phyloP scores from a whole-genome alignment of 2,797 vertebrate genomes.

The Mus spretus region DNA sequence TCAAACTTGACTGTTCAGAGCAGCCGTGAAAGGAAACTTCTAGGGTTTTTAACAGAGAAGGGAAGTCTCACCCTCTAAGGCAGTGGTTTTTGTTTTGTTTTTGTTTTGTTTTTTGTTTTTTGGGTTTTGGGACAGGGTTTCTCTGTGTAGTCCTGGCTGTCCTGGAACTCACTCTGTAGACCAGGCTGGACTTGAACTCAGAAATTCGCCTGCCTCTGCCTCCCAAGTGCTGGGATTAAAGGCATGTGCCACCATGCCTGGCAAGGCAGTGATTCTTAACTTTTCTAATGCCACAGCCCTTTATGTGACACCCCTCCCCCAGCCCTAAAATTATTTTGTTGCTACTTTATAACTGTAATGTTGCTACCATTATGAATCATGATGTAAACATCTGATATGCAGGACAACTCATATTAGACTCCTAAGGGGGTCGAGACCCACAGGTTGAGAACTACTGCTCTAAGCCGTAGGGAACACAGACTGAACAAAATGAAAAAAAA shows the following conservation, averaged over 20 bases:
- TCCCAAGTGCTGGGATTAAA: too few species aligned
- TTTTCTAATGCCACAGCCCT: neutral
- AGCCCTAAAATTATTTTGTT: neutral
- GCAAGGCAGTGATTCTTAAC: neutral
- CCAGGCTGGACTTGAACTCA: too few species aligned
- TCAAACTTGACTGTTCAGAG: neutral
- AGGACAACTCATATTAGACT: neutral
- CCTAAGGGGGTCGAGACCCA: neutral
- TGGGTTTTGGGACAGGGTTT: too few species aligned
- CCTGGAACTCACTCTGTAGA: too few species aligned
- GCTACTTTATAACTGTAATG: neutral
- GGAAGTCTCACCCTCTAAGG: neutral
- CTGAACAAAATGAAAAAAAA: neutral
- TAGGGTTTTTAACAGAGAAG: neutral
- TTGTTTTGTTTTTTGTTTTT: too few species aligned
- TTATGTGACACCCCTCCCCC: neutral
- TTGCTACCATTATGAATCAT: neutral
- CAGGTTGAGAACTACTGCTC: neutral
- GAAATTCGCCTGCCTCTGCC: too few species aligned
- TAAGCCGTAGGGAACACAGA: neutral
- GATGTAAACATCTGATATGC: neutral
- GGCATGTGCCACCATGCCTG: too few species aligned
- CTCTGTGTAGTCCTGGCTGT: too few species aligned
- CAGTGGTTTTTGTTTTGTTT: neutral
- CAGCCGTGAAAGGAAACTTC: neutral